A percentile compares a stretch with the other conserved stretches of the same genome.
phyloP scores from a whole-genome alignment of 2,113 vertebrate species.

The Tachycineta bicolor region DNA sequence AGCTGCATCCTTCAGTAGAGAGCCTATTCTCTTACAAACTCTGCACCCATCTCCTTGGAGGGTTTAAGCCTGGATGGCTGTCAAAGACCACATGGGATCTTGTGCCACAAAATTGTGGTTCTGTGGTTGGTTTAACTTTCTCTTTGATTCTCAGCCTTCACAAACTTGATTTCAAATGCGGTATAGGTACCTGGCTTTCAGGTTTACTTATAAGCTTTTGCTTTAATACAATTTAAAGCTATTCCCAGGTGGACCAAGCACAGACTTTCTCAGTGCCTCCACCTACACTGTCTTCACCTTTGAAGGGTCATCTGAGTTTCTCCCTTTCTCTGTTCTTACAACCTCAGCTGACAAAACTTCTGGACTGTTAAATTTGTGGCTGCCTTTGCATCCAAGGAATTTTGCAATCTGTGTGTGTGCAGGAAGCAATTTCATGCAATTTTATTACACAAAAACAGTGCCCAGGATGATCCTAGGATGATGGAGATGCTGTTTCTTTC shows the following conservation, averaged over 20 bases:
- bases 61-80: not conserved
- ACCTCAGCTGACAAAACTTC: not conserved
- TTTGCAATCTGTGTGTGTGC: not conserved
- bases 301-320: not conserved
- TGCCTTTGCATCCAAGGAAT: not conserved
- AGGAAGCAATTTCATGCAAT: not conserved
- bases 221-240: not conserved
- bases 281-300: not conserved
- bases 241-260: not conserved
- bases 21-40: not conserved
- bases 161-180: not conserved
- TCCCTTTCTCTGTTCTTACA: not conserved
- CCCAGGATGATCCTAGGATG: not conserved
- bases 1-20: not conserved
- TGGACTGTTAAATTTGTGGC: not conserved
- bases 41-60: accelerated
- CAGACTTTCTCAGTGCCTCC: not conserved
- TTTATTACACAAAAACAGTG: not conserved
- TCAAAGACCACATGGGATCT: not conserved
- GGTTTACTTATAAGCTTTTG: not conserved
- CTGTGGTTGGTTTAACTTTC: not conserved
- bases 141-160: not conserved
- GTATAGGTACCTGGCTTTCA: not conserved
- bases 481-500: not conserved
- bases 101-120: not conserved